Evolutionary conservation across 2,888 invertebrate genomes (phyloP).

Genomic region (Anoncus sp.): DNA sequence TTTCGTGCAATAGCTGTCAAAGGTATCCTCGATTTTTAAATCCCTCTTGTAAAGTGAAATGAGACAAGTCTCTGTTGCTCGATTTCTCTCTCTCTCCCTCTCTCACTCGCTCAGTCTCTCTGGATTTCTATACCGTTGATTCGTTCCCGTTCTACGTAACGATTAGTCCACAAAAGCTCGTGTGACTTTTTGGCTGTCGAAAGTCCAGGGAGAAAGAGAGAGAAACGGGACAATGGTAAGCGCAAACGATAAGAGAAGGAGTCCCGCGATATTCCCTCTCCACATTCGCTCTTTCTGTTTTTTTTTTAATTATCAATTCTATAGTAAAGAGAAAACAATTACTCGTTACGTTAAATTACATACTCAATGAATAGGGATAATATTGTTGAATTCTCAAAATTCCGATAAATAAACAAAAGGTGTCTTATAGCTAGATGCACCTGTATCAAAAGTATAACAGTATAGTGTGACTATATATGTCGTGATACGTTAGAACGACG

Average conservation of each 20-base stretch:
- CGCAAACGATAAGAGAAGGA: not conserved
- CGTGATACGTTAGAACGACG: too few relatives aligned
- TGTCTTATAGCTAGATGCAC: too few relatives aligned
- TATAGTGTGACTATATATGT: too few relatives aligned
- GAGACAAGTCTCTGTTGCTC: conserved; percentile 76
- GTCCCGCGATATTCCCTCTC: too few relatives aligned
- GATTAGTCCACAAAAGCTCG: conserved; percentile 52
- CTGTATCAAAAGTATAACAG: too few relatives aligned
- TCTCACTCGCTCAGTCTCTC: conserved; percentile 19
- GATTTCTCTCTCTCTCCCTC: conserved; percentile 45
- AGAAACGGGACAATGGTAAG: conserved; percentile 25
- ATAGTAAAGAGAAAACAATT: too few relatives aligned
- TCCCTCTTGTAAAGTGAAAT: conserved; percentile 82
- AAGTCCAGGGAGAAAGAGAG: conserved; percentile 44
- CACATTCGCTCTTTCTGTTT: too few relatives aligned
- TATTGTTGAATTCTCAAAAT: too few relatives aligned
- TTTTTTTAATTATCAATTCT: too few relatives aligned
- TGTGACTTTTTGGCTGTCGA: conserved; percentile 49
- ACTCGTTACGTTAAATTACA: too few relatives aligned
- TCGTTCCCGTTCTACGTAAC: conserved; percentile 43
- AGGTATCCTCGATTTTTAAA: conserved; percentile 82
- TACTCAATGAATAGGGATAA: too few relatives aligned
- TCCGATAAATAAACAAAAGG: too few relatives aligned
- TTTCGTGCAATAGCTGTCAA: conserved; percentile 82
- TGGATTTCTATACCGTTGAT: conserved; percentile 18